Conservation (phyloP, 2,888 invertebrate genomes). For the Arctia plantaginis region DNA sequence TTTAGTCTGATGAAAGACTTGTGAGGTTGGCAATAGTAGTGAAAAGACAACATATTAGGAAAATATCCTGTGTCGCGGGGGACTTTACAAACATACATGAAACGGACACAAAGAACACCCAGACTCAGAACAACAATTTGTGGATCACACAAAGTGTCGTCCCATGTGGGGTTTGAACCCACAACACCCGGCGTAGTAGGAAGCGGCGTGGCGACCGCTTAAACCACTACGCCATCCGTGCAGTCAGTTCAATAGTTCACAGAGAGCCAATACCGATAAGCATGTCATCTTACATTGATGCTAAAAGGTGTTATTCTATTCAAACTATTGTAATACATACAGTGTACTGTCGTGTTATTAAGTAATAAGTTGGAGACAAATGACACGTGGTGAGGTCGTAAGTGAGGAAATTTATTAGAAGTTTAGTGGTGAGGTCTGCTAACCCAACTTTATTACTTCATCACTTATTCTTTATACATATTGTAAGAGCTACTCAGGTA, state of each 20-base stretch:
- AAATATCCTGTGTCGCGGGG: no score
- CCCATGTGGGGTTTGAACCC: no score
- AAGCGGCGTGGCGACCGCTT: no score
- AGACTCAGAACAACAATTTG: no score
- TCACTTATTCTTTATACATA: slow-evolving; percentile 19
- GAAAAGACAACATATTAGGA: no score
- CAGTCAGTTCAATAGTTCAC: no score
- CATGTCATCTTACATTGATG: neutral
- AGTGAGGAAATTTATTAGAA: neutral
- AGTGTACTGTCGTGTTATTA: neutral
- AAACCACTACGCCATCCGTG: no score
- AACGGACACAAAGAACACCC: no score
- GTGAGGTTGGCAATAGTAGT: neutral
- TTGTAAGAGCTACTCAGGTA: slow-evolving; percentile 25
- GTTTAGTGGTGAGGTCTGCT: neutral
- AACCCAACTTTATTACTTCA: slow-evolving; percentile 12
- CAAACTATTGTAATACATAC: neutral
- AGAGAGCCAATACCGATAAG: no score
- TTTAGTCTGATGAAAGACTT: neutral
- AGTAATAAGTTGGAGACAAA: neutral
- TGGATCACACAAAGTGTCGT: no score
- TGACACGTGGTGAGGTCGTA: neutral
- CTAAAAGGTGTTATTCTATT: neutral
- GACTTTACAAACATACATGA: no score
- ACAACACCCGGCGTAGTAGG: no score